Evolutionary conservation across 2,113 vertebrate genomes (phyloP).

Genomic region (Todiramphus chloris): DNA sequence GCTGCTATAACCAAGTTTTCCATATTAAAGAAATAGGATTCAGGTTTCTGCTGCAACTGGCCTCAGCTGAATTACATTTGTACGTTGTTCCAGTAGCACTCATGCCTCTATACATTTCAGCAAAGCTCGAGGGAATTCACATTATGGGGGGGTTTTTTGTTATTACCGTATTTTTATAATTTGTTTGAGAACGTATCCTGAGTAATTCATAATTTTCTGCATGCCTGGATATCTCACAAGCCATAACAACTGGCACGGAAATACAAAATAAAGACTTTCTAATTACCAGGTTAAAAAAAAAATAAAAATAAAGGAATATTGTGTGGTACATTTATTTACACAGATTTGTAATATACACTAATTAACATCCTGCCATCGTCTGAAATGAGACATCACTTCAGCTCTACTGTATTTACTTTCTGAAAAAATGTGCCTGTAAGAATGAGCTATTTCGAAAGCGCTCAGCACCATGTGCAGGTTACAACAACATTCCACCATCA

Average conservation of each 20-base stretch:
- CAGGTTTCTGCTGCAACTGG: not conserved
- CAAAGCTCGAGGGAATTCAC: not conserved
- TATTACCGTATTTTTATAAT: not conserved
- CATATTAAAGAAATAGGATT: not conserved
- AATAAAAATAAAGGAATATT: not conserved
- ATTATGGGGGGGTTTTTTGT: not conserved
- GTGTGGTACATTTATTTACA: not conserved
- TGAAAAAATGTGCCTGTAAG: not conserved
- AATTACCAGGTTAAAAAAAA: not conserved
- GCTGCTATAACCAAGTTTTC: not conserved
- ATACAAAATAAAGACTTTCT: not conserved
- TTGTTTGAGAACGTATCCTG: not conserved
- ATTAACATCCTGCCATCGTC: not conserved
- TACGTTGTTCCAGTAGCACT: not conserved
- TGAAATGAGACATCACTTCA: not conserved
- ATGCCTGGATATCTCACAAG: not conserved
- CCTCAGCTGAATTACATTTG: not conserved
- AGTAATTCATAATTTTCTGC: not conserved
- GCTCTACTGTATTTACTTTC: not conserved
- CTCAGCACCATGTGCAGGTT: not conserved
- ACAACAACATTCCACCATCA: not conserved
- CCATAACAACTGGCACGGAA: not conserved
- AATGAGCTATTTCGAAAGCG: not conserved
- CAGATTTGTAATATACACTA: not conserved
- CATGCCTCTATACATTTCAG: not conserved